These are phyloP conservation scores for Epistrophe grossulariae DNA, from an alignment of 2,888 invertebrate species.

Conservation along the genomic window DNA sequence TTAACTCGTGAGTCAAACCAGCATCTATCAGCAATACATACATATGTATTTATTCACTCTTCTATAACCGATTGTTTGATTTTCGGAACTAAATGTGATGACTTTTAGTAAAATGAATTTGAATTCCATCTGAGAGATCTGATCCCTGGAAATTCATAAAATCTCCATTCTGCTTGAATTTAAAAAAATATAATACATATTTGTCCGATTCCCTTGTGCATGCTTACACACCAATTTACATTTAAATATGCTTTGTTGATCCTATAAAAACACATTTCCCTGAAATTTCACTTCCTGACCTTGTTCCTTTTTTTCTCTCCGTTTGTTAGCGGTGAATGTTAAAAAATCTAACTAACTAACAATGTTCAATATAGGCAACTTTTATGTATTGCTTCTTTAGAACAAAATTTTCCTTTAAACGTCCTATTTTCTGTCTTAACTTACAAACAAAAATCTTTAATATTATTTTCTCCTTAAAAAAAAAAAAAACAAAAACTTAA, in stretches of 20 bases:
- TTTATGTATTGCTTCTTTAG: slow-evolving; percentile 54
- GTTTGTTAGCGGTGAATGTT: slow-evolving; percentile 25
- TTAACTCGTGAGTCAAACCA: too few species aligned
- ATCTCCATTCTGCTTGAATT: not conserved
- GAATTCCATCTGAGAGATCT: not conserved
- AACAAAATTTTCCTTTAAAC: not conserved
- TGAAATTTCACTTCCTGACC: not conserved
- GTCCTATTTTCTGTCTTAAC: slow-evolving; percentile 18
- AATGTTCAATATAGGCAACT: not conserved
- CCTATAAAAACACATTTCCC: not conserved
- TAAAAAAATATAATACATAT: not conserved
- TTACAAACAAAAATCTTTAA: slow-evolving; percentile 57
- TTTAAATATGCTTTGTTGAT: not conserved
- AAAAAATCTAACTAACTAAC: not conserved
- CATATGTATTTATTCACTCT: too few species aligned
- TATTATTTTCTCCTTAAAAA: slow-evolving; percentile 52
- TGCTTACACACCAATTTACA: not conserved
- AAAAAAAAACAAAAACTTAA: slow-evolving; percentile 36
- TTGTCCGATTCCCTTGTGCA: not conserved
- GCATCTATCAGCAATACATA: too few species aligned
- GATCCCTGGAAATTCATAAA: not conserved
- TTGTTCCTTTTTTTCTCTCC: slow-evolving; percentile 5
- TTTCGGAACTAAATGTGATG: too few species aligned
- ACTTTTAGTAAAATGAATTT: not conserved
- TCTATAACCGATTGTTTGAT: too few species aligned